These are phyloP conservation scores for Zoroaster sp. DNA, from an alignment of 53 echinoderm and acorn worm genomes.

Conservation along the genomic window DNA sequence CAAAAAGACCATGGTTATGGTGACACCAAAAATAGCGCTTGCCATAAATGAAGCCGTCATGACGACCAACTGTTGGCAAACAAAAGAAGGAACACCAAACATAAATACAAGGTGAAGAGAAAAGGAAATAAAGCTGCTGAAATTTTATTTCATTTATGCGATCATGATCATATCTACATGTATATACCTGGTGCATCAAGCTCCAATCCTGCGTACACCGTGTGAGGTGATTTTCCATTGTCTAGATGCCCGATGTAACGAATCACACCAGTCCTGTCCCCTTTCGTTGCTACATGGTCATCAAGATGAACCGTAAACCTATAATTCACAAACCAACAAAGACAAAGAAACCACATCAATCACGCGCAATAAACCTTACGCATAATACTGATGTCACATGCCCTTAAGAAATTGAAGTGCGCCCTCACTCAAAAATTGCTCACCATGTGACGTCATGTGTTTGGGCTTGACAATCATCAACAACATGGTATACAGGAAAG, in stretches of 20 bases:
- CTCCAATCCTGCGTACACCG: constrained; percentile 76
- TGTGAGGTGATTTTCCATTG: constrained; percentile 38
- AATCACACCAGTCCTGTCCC: constrained; percentile 77
- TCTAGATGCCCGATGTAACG: constrained; percentile 81
- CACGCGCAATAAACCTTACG: too few species aligned
- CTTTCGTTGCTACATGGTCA: constrained; percentile 74
- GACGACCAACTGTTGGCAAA: constrained; percentile 72
- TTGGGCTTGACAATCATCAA: too few species aligned
- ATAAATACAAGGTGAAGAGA: too few species aligned
- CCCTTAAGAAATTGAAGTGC: too few species aligned
- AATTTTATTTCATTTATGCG: background rate
- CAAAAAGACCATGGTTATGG: constrained; percentile 79
- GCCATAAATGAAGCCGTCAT: constrained; percentile 82
- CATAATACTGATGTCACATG: too few species aligned
- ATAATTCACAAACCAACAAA: too few species aligned
- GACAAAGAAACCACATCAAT: too few species aligned
- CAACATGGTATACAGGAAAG: too few species aligned
- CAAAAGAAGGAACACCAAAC: background rate
- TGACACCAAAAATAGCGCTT: constrained; percentile 88
- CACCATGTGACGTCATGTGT: too few species aligned
- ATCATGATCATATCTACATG: background rate
- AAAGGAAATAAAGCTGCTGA: too few species aligned
- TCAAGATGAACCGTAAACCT: constrained; percentile 78
- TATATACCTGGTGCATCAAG: constrained; percentile 79
- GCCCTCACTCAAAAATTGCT: too few species aligned